These are phyloP conservation scores for Champsocephalus esox DNA, from an alignment of 2,797 vertebrate genomes.

Conservation along the genomic window DNA sequence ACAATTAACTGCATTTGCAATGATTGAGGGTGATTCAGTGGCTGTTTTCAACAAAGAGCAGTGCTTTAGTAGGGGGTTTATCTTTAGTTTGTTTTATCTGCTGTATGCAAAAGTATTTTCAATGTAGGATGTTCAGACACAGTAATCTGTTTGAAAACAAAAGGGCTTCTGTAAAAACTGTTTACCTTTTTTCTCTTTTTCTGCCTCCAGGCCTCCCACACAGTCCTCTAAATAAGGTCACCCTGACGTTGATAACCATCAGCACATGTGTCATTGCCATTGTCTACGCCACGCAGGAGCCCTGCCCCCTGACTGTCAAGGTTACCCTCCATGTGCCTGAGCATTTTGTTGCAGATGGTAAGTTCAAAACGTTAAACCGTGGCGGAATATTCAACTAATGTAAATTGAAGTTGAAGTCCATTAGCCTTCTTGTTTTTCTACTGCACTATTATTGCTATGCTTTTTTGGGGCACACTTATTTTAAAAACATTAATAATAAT, in stretches of 20 bases:
- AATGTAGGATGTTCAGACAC: conserved; percentile 2
- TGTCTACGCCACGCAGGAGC: conserved; percentile 94
- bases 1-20: conserved; percentile 44
- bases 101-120: background rate
- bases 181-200: conserved; percentile 42
- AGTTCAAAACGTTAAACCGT: conserved; percentile 71
- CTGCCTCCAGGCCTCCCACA: conserved; percentile 89
- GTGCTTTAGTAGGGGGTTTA: conserved; percentile 19
- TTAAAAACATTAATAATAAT: too few relatives aligned
- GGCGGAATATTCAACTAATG: conserved; percentile 9
- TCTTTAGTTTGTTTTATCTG: background rate
- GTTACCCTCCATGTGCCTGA: conserved; percentile 98
- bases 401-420: background rate
- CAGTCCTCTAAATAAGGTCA: conserved; percentile 96
- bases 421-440: background rate
- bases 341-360: conserved; percentile 98
- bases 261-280: conserved; percentile 95
- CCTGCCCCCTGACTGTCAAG: conserved; percentile 96
- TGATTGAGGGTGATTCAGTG: conserved; percentile 1
- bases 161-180: conserved; percentile 17
- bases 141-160: conserved; percentile 18
- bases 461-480: background rate
- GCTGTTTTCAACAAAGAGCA: background rate
- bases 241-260: conserved; percentile 94
- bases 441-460: background rate